phyloP scores from a whole-genome alignment of 2,113 vertebrate species.

The Riparia riparia region DNA sequence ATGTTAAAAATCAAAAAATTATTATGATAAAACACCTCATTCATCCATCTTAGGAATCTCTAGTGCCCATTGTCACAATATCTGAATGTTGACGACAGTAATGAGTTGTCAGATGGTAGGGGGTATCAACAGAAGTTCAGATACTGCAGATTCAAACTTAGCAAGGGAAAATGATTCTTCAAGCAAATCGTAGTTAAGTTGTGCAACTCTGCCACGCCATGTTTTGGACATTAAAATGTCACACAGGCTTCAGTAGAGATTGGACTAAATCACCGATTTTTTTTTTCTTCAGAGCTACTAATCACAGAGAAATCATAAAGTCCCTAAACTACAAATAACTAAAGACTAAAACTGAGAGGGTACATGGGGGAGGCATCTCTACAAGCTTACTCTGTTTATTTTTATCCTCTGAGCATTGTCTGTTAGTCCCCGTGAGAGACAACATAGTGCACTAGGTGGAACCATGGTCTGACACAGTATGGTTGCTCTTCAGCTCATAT shows the following conservation, averaged over 20 bases:
- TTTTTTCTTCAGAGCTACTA: neutral
- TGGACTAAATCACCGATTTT: neutral
- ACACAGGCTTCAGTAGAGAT: neutral
- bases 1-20: conserved; percentile 36
- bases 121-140: neutral
- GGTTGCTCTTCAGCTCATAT: neutral
- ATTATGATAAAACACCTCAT: conserved; percentile 27
- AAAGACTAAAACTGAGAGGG: neutral
- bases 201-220: neutral
- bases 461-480: neutral
- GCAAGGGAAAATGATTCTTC: neutral
- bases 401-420: neutral
- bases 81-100: neutral
- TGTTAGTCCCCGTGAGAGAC: neutral
- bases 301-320: neutral
- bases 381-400: neutral
- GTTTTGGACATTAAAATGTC: neutral
- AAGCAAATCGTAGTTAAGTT: neutral
- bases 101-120: neutral
- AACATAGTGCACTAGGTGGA: neutral
- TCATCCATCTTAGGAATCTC: neutral
- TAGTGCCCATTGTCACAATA: neutral
- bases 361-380: neutral
- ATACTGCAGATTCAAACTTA: neutral
- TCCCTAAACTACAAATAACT: neutral